phyloP scores from a whole-genome alignment of 1,140 invertebrate species.

The Magallana angulata region DNA sequence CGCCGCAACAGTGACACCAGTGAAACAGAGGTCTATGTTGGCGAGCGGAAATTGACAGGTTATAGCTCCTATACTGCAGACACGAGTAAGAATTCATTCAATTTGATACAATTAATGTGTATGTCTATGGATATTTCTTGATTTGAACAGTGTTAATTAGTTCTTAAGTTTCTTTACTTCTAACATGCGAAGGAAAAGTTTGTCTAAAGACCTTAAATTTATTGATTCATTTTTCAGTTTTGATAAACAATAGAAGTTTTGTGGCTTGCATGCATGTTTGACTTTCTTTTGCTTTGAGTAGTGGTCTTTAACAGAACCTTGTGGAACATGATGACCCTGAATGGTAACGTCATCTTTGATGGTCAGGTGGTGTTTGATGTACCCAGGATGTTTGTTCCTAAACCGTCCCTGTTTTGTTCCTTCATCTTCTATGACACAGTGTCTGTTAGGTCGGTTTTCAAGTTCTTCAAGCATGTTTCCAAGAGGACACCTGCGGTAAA shows the following conservation, averaged over 20 bases:
- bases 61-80: background rate
- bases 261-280: too few relatives aligned
- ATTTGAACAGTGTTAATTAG: too few relatives aligned
- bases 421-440: background rate
- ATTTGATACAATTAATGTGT: too few relatives aligned
- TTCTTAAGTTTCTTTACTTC: too few relatives aligned
- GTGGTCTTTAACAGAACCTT: background rate
- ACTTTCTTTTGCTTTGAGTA: background rate
- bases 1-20: background rate
- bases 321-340: slow-evolving; percentile 10
- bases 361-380: background rate
- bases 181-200: too few relatives aligned
- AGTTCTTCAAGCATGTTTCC: background rate
- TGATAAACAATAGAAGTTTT: too few relatives aligned
- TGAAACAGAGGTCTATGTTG: background rate
- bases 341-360: slow-evolving; percentile 25
- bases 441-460: background rate
- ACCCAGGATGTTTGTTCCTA: background rate
- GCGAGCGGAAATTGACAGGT: background rate
- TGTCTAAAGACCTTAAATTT: too few relatives aligned
- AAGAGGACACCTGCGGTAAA: background rate
- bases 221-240: too few relatives aligned
- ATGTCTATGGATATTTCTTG: too few relatives aligned
- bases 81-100: background rate
- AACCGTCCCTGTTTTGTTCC: background rate